A percentile compares a stretch with the other conserved stretches of the same genome.
phyloP scores from a whole-genome alignment of 2,113 vertebrate genomes.

The Passer montanus region DNA sequence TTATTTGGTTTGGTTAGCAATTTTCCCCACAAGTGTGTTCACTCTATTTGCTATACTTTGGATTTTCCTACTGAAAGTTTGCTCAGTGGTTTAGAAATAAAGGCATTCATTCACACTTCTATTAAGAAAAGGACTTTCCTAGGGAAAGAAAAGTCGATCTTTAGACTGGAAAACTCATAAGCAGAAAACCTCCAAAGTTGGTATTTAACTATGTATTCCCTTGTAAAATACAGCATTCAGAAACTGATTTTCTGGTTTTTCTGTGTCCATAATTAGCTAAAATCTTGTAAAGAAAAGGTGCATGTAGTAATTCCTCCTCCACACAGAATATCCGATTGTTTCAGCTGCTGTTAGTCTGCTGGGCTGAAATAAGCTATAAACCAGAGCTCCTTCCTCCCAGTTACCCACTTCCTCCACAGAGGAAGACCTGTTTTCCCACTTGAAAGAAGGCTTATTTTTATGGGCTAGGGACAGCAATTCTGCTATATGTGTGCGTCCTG shows the following conservation, averaged over 20 bases:
- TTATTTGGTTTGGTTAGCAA: not conserved
- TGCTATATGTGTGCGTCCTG: not conserved
- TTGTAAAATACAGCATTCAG: not conserved
- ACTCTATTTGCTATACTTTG: not conserved
- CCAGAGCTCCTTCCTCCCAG: not conserved
- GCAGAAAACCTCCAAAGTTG: not conserved
- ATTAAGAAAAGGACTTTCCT: not conserved
- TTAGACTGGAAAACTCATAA: not conserved
- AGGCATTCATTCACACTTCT: not conserved
- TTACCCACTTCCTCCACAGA: not conserved
- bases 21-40: not conserved
- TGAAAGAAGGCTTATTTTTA: not conserved
- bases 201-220: not conserved
- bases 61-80: not conserved
- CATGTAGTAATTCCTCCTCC: not conserved
- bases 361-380: not conserved
- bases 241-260: not conserved
- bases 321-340: not conserved
- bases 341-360: not conserved
- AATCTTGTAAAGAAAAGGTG: not conserved
- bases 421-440: not conserved
- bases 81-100: not conserved
- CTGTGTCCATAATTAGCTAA: not conserved
- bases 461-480: not conserved
- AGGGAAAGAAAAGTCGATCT: not conserved